Evolutionary conservation across 1,140 invertebrate species (phyloP), one percentile per base, ranked within the genome.

Genomic region (Aleiodes sp.): DNA sequence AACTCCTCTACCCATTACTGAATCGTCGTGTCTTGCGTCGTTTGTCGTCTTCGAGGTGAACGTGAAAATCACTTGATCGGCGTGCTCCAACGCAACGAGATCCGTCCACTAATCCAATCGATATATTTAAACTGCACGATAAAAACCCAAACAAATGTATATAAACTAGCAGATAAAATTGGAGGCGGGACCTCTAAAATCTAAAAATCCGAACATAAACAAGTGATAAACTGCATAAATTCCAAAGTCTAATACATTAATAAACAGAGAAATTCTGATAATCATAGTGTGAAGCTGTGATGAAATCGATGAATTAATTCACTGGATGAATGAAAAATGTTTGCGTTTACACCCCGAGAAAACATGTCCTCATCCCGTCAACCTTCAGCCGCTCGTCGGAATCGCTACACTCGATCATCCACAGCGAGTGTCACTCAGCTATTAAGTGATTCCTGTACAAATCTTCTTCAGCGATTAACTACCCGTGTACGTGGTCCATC

Each of bases 391-490:
- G 59, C 39, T 14, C 33, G 65, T 65, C 70, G 67, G 19, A 65
- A 70, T 41, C 65, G 70, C 19, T 71, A 71, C 24, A 62, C 70
- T 31, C 65, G 76, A 33, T 73, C 75, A 56, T 72, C 76, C 12
- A 80, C 78, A 79, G 80, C 73, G 73, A 95, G 93, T 84, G 93
- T 95, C 64, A 93, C 93, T 46, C 94, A 95, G 82, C 85, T 96
- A 71, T 85, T 96, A 67, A 92, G 90, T 59, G 94, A 95, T 77
- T 94, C 93, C 68, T 96, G 93, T 84, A 92, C 93, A 70, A 95
- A 89, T 83, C 88, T 95, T 26, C 87, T 96, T 64, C 93, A 94
- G 75, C 87, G 93, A 52, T 84, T 95, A 72, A 92, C 92, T 0
- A 91, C 91, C 31, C 80, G 87, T 31, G 89, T 90, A 2, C 88